Evolutionary conservation across 2,888 invertebrate genomes (phyloP).

Genomic region (Sarcophaga caerulescens): DNA sequence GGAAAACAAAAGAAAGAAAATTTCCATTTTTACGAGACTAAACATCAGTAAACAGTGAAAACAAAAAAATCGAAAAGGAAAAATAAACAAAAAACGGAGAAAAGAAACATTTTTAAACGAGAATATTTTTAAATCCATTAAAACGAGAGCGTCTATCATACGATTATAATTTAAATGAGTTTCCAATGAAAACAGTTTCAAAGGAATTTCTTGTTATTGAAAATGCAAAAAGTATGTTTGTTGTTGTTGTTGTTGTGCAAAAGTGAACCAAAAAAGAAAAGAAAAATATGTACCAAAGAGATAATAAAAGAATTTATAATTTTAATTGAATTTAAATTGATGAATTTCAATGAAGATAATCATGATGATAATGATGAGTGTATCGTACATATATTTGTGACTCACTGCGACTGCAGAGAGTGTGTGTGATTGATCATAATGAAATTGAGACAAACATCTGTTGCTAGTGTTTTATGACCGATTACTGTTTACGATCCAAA

Average conservation of each 20-base stretch:
- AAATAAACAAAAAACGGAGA: neutral
- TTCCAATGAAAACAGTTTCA: too few relatives aligned
- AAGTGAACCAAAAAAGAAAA: too few relatives aligned
- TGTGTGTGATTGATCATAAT: neutral
- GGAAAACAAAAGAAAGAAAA: constrained; percentile 14
- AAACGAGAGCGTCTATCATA: too few relatives aligned
- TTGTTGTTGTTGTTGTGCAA: too few relatives aligned
- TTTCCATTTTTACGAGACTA: neutral
- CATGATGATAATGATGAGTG: neutral
- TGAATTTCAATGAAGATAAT: neutral
- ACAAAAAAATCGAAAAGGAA: neutral
- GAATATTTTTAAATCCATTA: too few relatives aligned
- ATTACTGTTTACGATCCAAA: neutral
- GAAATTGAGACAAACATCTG: constrained; percentile 30
- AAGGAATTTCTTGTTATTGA: neutral
- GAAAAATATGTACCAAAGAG: neutral
- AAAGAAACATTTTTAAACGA: too few relatives aligned
- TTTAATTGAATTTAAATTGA: constrained; percentile 38
- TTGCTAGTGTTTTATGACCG: neutral
- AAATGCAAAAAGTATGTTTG: neutral
- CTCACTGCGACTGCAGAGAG: neutral
- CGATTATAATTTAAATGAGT: too few relatives aligned
- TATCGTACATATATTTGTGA: constrained; percentile 4
- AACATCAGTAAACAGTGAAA: neutral
- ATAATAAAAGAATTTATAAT: neutral